These are phyloP conservation scores for Habrosyne pyritoides DNA, from an alignment of 2,888 invertebrate genomes.

Conservation along the genomic window DNA sequence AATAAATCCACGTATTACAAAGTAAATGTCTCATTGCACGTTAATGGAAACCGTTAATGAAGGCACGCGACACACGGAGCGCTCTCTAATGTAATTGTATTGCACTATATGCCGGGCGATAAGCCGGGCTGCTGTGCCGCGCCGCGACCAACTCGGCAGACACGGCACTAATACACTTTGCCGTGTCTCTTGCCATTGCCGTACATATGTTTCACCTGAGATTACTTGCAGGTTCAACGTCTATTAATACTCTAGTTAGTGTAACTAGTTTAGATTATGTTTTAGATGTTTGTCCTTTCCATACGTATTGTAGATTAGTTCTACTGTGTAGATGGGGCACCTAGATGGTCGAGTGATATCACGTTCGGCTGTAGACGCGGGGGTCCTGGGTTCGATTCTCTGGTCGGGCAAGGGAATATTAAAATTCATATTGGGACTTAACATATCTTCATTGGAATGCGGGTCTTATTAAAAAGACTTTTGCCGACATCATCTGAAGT, in stretches of 20 bases:
- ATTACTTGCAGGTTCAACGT: not conserved
- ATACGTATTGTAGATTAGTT: no score
- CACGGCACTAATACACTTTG: not conserved
- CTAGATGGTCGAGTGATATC: no score
- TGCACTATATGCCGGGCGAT: not conserved
- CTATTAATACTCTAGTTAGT: not conserved
- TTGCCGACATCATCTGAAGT: no score
- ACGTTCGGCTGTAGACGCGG: no score
- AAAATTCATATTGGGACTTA: no score
- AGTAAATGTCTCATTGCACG: constrained; percentile 21
- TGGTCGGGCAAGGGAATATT: no score
- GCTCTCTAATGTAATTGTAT: constrained; percentile 5
- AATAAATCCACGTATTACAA: not conserved
- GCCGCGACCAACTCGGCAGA: not conserved
- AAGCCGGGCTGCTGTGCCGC: not conserved
- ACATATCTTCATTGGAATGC: no score
- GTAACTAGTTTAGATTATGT: not conserved
- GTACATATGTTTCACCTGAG: not conserved
- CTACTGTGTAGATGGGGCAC: no score
- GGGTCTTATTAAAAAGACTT: no score
- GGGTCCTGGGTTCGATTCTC: no score
- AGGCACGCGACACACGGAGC: constrained; percentile 11
- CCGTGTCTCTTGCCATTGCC: not conserved
- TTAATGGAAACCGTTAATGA: constrained; percentile 29
- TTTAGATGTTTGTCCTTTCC: not conserved